A percentile compares a stretch with the other conserved stretches of the same genome.
Evolutionary conservation across 2,888 invertebrate species (phyloP).

Genomic region (Microplitis manilae): DNA sequence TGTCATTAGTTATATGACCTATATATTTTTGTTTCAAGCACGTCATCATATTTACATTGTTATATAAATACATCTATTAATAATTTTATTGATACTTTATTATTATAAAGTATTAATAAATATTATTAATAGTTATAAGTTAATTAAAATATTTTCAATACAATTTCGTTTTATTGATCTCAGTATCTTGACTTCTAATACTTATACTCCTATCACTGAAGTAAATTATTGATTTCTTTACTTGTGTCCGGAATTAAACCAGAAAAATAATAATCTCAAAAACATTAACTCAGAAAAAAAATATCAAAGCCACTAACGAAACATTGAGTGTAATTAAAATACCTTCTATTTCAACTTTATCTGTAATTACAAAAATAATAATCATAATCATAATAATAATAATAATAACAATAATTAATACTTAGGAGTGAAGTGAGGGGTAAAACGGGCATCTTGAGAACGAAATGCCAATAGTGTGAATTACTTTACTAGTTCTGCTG

Average conservation of each 20-base stretch:
- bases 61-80: not conserved
- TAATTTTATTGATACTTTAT: not conserved
- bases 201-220: not conserved
- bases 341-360: not conserved
- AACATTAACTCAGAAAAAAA: not conserved
- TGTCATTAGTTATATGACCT: not conserved
- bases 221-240: not conserved
- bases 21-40: not conserved
- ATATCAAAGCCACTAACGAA: not conserved
- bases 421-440: too few species aligned
- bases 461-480: too few species aligned
- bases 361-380: not conserved
- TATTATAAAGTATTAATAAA: too few species aligned
- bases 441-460: too few species aligned
- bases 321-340: not conserved
- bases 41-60: not conserved
- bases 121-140: too few species aligned
- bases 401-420: too few species aligned
- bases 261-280: not conserved
- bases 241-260: not conserved
- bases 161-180: not conserved
- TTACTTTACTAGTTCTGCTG: too few species aligned
- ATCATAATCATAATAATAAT: not conserved
- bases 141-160: not conserved
- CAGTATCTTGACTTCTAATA: not conserved